Percentiles rank a stretch among this genome's conserved stretches.
phyloP scores from a whole-genome alignment of 2,113 vertebrate species.

The Vicugna pacos region DNA sequence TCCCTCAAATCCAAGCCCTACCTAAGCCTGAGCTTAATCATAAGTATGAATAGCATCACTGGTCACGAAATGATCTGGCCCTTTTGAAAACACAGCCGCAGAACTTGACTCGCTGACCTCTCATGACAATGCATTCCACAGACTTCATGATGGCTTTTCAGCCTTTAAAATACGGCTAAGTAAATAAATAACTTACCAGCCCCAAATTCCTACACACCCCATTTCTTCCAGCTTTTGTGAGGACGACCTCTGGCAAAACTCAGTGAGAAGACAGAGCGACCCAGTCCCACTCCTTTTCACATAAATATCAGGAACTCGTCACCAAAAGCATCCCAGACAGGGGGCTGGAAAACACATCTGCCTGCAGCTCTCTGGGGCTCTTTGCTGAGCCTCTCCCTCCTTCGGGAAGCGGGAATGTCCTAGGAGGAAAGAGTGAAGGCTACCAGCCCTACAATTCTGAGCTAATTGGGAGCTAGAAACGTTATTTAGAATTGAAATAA shows the following conservation, averaged over 20 bases:
- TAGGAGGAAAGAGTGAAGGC: background rate
- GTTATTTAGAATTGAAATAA: slow-evolving; percentile 19
- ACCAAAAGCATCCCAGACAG: background rate
- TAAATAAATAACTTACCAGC: slow-evolving; percentile 71
- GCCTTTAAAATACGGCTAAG: slow-evolving; percentile 48
- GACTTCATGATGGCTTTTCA: background rate
- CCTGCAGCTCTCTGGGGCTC: background rate
- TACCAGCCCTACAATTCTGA: background rate
- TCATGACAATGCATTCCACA: slow-evolving; percentile 59
- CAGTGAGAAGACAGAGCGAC: slow-evolving; percentile 23
- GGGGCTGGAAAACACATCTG: slow-evolving; percentile 29
- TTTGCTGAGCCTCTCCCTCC: background rate
- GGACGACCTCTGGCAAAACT: slow-evolving; percentile 47
- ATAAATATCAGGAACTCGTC: slow-evolving; percentile 55
- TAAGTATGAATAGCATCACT: background rate
- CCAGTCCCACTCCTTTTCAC: slow-evolving; percentile 40
- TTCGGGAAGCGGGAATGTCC: background rate
- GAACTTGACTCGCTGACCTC: background rate
- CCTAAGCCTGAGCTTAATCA: background rate
- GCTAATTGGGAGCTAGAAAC: background rate
- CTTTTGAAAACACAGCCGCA: background rate
- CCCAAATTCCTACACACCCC: slow-evolving; percentile 55
- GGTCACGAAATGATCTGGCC: background rate
- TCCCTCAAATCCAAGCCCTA: background rate
- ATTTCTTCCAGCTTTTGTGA: slow-evolving; percentile 58